Percentiles rank a stretch among this genome's conserved stretches.
Evolutionary conservation across 2,113 vertebrate genomes (phyloP).

Genomic region (Amia ocellicauda): DNA sequence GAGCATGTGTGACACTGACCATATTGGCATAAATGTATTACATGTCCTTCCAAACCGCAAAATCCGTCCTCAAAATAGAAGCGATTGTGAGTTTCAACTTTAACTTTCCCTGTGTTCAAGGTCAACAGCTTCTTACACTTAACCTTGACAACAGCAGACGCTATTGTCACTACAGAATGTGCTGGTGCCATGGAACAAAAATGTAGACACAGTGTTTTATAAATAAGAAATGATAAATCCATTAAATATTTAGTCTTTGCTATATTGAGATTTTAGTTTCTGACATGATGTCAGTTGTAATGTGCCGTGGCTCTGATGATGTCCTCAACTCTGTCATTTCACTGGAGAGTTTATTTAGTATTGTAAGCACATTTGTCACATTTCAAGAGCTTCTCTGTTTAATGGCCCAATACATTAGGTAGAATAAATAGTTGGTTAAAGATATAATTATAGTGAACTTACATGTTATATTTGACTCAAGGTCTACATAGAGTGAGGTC

Average conservation of each 20-base stretch:
- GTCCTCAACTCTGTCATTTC: constrained; percentile 40
- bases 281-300: constrained; percentile 59
- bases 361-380: constrained; percentile 39
- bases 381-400: constrained; percentile 5
- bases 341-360: constrained; percentile 31
- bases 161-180: constrained; percentile 32
- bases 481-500: too few relatives aligned
- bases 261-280: constrained; percentile 55
- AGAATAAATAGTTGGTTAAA: too few relatives aligned
- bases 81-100: constrained; percentile 12
- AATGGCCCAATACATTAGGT: too few relatives aligned
- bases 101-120: constrained; percentile 27
- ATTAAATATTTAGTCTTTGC: constrained; percentile 62
- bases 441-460: too few relatives aligned
- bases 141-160: constrained; percentile 6
- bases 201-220: constrained; percentile 48
- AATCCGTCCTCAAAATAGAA: not conserved
- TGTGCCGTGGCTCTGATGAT: constrained; percentile 49
- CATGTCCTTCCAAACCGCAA: too few relatives aligned
- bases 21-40: too few relatives aligned
- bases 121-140: constrained; percentile 1
- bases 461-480: too few relatives aligned
- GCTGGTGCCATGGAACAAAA: constrained; percentile 42
- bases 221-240: constrained; percentile 63
- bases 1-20: too few relatives aligned